Evolutionary conservation across 1,140 invertebrate genomes (phyloP), one percentile per base, ranked within the genome.

Genomic region (Dendrolimus punctatus): DNA sequence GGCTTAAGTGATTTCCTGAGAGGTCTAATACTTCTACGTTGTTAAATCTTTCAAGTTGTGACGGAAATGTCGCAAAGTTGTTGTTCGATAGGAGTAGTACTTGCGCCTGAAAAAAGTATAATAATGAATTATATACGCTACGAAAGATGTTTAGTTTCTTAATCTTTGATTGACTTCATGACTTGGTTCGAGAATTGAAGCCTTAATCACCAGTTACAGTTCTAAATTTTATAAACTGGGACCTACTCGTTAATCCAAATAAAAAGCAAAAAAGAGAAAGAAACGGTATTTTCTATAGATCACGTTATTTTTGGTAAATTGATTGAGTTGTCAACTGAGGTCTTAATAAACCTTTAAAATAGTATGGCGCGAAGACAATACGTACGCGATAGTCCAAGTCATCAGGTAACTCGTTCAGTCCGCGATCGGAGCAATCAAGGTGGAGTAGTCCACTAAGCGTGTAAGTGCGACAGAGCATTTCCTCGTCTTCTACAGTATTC

Each of bases 1-100:
- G 64, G 2, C 69, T 73, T 40, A 91, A 83, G 39, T 79, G 62
- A 64, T 92, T 92, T 48, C 86, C 72, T 4, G 90, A 89, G 36
- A 91, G 56, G 67, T 91, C 89, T 47, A 92, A 66, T 52, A 76
- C 77, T 65, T 88, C 67, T 9, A 91, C 65, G 6, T 80, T 68
- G 23, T 68, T 61, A 44, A 89, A 89, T 4, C 77, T 71, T 40
- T 82, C 71, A n/a, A 91, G 72, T 48, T 82, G 73, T 3, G 53
- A 46, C n/a, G 91, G 90, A 61, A 91, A 89, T 8, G 71, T 65
- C 0, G 58, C 49, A 46, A 91, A 91, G 8, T 85, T 74, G 58
- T 90, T 90, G 51, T 87, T 84, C 0, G 88, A 85, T 40, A 90
- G 55, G 39, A 88, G 71, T 51, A 90, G 49, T 9, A 86, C 77